Base-by-base conservation (phyloP, 2,888 invertebrate genomes). In the Salpingus planirostris region DNA sequence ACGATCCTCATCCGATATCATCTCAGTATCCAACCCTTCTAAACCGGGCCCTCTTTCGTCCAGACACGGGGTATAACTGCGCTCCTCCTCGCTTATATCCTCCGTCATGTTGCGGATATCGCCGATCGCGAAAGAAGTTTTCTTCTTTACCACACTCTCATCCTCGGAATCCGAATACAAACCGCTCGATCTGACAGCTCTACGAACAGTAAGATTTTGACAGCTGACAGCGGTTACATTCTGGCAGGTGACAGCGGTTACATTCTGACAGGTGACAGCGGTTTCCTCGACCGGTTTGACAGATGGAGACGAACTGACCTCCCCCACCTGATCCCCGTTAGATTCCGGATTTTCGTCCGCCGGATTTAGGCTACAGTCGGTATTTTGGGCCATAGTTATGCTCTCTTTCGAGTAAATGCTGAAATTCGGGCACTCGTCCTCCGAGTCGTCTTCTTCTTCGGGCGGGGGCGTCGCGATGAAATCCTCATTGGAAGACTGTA, bases 341-440 rank as follows among this genome's bases (percentile, higher is more conserved):
- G 21, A 15, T 12, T 32, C 36, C n/a, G 28, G 18, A 11, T 23
- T 23, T 23, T 38, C 15, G 13, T 30, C 18, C 11, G 36, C 32
- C 4, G 25, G 12, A 3, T 43, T 30, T 12, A 55, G 24, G 3
- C 50, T 43, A 24, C 58, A 41, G 37, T 62, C 69, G 0, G 68
- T 67, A 27, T 68, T 71, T 45, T 76, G 70, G 1, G 81, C 81
- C 29, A 83, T 73, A 45, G 80, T 80, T 54, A 85, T 80, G 38
- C 85, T 85, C 49, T 83, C 78, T 5, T 81, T 79, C 0, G 88
- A 88, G 63, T 88, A 88, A 44, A 88, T 82, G 7, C 82, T 82
- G 60, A 86, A 86, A 61, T 88, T 88, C 3, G 88, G 88, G 60
- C 87, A 88, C 48, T 81, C 83, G 1, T 81, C 80, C 38, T 73